A percentile compares a stretch with the other conserved stretches of the same genome.
phyloP scores from a whole-genome alignment of 2,113 vertebrate species.

The Spea multiplicata region DNA sequence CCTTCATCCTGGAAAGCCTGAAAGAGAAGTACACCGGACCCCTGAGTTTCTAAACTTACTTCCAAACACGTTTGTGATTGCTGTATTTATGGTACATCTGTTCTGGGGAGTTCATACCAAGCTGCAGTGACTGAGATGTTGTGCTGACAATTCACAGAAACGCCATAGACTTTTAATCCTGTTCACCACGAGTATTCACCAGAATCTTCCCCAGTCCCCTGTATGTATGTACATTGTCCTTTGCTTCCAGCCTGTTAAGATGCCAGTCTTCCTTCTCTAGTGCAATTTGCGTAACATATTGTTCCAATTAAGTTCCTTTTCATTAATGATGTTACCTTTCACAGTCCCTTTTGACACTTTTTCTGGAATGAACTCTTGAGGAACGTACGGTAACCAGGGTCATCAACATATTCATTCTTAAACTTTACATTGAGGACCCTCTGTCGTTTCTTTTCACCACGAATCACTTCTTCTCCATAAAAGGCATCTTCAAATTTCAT shows the following conservation, averaged over 20 bases:
- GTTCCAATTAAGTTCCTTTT: not conserved
- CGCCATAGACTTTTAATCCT: not conserved
- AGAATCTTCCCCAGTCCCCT: not conserved
- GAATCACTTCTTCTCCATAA: conserved; percentile 76
- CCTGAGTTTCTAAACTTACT: conserved; percentile 39
- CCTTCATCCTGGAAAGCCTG: not conserved
- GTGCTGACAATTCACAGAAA: conserved; percentile 7
- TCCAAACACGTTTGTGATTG: not conserved
- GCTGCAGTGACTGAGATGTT: not conserved
- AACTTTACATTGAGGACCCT: conserved; percentile 88
- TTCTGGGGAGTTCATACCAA: not conserved
- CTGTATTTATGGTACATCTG: not conserved
- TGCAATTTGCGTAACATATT: conserved; percentile 55
- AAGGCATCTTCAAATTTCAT: conserved; percentile 95
- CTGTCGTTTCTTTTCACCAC: conserved; percentile 86
- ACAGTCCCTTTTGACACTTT: conserved; percentile 76
- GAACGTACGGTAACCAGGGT: conserved; percentile 81
- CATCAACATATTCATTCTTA: conserved; percentile 88
- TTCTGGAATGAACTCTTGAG: conserved; percentile 75
- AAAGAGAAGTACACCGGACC: not conserved
- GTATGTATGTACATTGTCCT: not conserved
- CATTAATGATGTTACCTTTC: conserved; percentile 37
- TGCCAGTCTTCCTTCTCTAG: not conserved
- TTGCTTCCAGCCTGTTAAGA: not conserved
- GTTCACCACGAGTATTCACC: not conserved